Base-by-base conservation (phyloP, 2,797 vertebrate species). In the Chaetodon trifasciatus region DNA sequence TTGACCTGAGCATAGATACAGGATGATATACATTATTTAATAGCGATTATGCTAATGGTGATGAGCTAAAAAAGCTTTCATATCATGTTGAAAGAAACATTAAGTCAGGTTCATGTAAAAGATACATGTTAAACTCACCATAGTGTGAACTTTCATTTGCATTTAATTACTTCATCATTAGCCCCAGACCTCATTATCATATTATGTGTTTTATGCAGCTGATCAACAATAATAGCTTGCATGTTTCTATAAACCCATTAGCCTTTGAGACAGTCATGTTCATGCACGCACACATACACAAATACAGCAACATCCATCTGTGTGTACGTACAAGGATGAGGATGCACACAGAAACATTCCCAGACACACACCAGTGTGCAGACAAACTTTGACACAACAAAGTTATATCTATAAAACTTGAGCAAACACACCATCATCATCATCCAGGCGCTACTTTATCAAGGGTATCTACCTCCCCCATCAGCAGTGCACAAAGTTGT, bases 211-310 rank as follows among this genome's bases (percentile, higher is more conserved):
- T 82, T 68, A 76, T 82, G 74, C 83, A 74, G 76, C 65, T 72
- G 81, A 88, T 89, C 52, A 84, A 32, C 77, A 74, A 76, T 89
- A 89, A 90, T 87, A 64, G 77, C 81, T 50, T 77, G 63, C 70
- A 35, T 81, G 86, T 91, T 87, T 70, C 58, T 35, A 60, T 76
- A 72, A 91, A 83, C 78, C 78, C 82, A 89, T 92, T 91, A 91
- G 83, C 89, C 72, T 74, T 64, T 66, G 72, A 65, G 58, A 58
- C 65, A 60, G 35, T 66, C 12, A 50, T 69, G 64, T 70, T 46
- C 1, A n/a, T 37, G 13, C 72, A 16, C 50, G 35, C 40, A 57
- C 49, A 8, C 58, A 44, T 65, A 52, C 49, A 32, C 28, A 32
- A 32, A 21, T 5, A 32, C 19, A 12, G 57, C 8, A 3, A 46